Conservation (phyloP, 2,888 invertebrate genomes). For the Griposia aprilina region DNA sequence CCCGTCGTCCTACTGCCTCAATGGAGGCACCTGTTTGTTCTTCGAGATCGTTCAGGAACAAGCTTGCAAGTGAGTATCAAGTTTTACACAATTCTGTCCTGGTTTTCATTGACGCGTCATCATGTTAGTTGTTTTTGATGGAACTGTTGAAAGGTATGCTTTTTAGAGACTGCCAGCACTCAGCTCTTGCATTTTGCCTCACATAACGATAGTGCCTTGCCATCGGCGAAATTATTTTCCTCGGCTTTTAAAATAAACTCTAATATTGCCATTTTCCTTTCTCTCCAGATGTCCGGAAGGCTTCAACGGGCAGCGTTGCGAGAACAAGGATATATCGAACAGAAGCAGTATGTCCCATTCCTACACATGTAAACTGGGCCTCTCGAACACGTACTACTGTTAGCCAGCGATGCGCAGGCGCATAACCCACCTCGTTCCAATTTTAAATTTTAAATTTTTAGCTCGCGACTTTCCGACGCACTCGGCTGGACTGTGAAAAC, state of each 20-base stretch:
- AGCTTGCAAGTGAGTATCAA: conserved; percentile 95
- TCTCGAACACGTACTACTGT: conserved; percentile 94
- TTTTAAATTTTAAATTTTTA: conserved; percentile 80
- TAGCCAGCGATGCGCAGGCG: conserved; percentile 88
- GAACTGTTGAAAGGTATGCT: no score
- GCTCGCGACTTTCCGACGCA: conserved; percentile 77
- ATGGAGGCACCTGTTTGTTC: conserved; percentile 96
- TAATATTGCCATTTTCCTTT: conserved; percentile 34
- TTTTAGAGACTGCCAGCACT: neutral
- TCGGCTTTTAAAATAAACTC: neutral
- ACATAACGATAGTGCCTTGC: neutral
- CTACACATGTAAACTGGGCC: conserved; percentile 95
- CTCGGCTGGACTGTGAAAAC: conserved; percentile 77
- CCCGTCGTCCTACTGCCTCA: conserved; percentile 94
- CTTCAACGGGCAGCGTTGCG: conserved; percentile 95
- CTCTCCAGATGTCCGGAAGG: conserved; percentile 94
- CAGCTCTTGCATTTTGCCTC: neutral
- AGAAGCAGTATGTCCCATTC: conserved; percentile 95
- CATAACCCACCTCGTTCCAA: conserved; percentile 87
- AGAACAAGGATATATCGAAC: conserved; percentile 94
- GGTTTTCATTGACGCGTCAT: no score
- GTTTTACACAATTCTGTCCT: neutral
- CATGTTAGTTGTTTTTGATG: no score
- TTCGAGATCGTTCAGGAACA: conserved; percentile 94
- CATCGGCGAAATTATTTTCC: neutral